Percentiles rank a stretch among this genome's conserved stretches.
Conservation (phyloP, 2,888 invertebrate species). For the Seladonia tumulorum region DNA sequence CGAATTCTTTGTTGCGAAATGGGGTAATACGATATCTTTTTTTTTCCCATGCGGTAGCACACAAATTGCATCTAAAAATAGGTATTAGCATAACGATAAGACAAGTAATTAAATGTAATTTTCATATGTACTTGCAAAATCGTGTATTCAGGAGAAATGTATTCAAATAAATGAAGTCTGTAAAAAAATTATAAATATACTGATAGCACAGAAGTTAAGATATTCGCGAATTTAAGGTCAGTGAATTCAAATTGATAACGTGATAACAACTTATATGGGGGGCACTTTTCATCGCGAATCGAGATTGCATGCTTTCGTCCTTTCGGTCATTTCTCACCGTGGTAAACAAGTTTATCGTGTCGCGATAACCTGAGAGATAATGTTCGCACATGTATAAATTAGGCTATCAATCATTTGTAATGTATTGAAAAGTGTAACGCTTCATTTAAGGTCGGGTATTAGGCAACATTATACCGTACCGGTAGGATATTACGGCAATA, state of each 20-base stretch:
- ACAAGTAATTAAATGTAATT: too few species aligned
- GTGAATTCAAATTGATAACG: conserved; percentile 45
- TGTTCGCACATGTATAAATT: conserved; percentile 45
- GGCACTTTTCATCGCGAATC: conserved; percentile 22
- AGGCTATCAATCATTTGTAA: conserved; percentile 15
- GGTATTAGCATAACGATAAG: too few species aligned
- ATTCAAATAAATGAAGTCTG: too few species aligned
- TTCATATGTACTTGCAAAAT: too few species aligned
- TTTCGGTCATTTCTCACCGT: background rate
- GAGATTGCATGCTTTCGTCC: conserved; percentile 24
- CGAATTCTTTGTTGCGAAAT: too few species aligned
- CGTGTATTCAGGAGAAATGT: too few species aligned
- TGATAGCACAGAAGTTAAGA: conserved; percentile 16
- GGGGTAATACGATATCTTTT: too few species aligned
- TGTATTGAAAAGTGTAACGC: background rate
- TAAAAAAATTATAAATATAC: background rate
- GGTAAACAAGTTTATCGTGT: conserved; percentile 57
- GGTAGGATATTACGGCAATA: background rate
- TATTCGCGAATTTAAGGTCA: conserved; percentile 13
- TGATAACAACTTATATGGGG: conserved; percentile 12
- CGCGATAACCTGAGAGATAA: conserved; percentile 15
- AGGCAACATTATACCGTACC: background rate
- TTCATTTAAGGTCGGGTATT: background rate
- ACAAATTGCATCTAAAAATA: too few species aligned
- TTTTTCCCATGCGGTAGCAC: too few species aligned